Percentiles rank a stretch among this genome's conserved stretches.
Conservation (phyloP, 53 echinoderm and acorn worm genomes). For the Patiria pectinifera region DNA sequence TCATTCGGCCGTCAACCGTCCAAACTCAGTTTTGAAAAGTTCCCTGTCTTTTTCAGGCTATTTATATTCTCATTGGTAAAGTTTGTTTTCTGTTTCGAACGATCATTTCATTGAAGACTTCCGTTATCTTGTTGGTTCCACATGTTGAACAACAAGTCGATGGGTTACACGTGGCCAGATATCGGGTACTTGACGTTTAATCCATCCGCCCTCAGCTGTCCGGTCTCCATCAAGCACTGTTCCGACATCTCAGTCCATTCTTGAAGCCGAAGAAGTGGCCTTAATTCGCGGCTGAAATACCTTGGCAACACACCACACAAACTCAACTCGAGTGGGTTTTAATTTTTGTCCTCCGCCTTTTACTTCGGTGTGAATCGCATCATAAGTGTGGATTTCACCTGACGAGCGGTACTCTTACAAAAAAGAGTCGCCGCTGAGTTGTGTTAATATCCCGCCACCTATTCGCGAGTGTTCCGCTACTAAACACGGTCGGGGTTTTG, state of each 20-base stretch:
- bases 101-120: background rate
- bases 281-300: background rate
- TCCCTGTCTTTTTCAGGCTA: background rate
- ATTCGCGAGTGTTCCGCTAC: constrained; percentile 27
- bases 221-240: background rate
- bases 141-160: background rate
- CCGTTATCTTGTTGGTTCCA: background rate
- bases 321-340: constrained; percentile 17
- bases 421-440: background rate
- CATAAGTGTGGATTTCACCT: background rate
- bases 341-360: background rate
- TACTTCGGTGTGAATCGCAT: background rate
- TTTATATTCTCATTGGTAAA: background rate
- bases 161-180: constrained; percentile 26
- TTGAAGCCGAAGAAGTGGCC: background rate
- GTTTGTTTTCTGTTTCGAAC: background rate
- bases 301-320: constrained; percentile 22
- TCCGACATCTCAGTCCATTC: background rate
- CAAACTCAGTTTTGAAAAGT: background rate
- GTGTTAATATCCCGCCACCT: constrained; percentile 1
- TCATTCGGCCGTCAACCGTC: background rate
- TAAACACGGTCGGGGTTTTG: constrained; percentile 25
- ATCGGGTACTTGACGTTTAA: constrained; percentile 2
- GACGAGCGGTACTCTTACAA: background rate
- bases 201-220: background rate